Percentiles rank a stretch among this genome's conserved stretches.
Conservation (phyloP, 2,888 invertebrate genomes). For the Luperina nickerlii region DNA sequence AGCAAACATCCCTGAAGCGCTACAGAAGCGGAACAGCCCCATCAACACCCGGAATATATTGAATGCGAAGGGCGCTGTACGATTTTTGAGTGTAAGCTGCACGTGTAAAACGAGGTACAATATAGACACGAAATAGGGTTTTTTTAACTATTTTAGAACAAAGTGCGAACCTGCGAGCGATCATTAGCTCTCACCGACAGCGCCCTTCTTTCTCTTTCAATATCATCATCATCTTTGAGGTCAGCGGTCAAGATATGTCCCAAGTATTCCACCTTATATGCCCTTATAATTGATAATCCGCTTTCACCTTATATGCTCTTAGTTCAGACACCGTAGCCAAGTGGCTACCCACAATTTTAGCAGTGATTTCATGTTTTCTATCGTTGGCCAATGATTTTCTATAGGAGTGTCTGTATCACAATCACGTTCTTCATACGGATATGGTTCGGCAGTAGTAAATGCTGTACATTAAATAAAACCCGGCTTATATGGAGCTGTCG, state of each 20-base stretch:
- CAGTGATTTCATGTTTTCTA: slow-evolving; percentile 2
- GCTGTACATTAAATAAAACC: slow-evolving; percentile 45
- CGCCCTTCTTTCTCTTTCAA: neutral
- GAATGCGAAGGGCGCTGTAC: no score
- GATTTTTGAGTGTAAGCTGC: neutral
- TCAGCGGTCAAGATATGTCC: neutral
- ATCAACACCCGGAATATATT: no score
- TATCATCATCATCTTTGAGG: neutral
- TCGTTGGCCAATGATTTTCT: neutral
- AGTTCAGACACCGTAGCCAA: neutral
- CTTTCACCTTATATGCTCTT: neutral
- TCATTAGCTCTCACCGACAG: neutral
- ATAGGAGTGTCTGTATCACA: slow-evolving; percentile 12
- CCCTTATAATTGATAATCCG: neutral
- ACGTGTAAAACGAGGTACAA: neutral
- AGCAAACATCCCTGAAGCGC: no score
- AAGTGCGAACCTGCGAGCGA: neutral
- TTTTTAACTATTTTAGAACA: neutral
- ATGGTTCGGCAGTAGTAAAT: slow-evolving; percentile 47
- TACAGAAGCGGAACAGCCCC: no score
- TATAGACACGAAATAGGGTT: neutral
- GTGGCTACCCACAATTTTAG: neutral
- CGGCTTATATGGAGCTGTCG: slow-evolving; percentile 29
- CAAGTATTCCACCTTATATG: neutral
- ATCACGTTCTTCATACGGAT: slow-evolving; percentile 43